Base-by-base conservation (phyloP, 2,888 invertebrate genomes). In the Rhagium mordax region DNA sequence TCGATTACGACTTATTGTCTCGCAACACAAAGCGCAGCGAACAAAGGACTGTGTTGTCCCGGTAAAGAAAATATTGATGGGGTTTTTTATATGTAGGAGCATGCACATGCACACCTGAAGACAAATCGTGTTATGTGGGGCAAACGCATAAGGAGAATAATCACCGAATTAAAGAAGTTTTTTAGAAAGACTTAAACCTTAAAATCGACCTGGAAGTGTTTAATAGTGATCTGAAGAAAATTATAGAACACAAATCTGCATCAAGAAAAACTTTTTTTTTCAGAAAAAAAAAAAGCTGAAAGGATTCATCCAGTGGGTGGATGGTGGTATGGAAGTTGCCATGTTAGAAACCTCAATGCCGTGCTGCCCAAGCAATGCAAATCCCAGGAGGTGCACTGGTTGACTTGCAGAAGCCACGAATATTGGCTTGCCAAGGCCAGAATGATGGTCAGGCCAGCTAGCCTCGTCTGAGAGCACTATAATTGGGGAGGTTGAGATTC, bases 1-100 rank as follows among this genome's bases (percentile, higher is more conserved):
- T 66, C 69, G 66, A 74, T 74, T 72, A 66, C 65, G 21, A 65
- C 16, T 69, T 66, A 72, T 70, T 74, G 74, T 70, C 60, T 66
- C 62, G 67, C 66, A 72, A 70, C 70, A 67, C 29, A 20, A 61
- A 41, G 47, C 47, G n/a, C 47, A 7, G 48, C 21, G 47, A 47
- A 61, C 59, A 33, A 29, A 59, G 59, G 33, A 10, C 33, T 41
- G 33, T 41, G 33, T 59, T 59, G 33, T 33, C 59, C 59, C 13
- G 10, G 33, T 59, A 33, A 10, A 16, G 15, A 33, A 33, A 59
- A 41, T 33, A 59, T 57, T 57, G 2, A 57, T 27, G 20, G 20
- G 13, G n/a, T 4, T 41, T n/a, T 41, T 41, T 41, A 41, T n/a
- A 21, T 55, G 24, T 8, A 24, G 7, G 21, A 2, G 10, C 15